Conservation (phyloP, 2,797 vertebrate genomes). For the Australoheros facetus region DNA sequence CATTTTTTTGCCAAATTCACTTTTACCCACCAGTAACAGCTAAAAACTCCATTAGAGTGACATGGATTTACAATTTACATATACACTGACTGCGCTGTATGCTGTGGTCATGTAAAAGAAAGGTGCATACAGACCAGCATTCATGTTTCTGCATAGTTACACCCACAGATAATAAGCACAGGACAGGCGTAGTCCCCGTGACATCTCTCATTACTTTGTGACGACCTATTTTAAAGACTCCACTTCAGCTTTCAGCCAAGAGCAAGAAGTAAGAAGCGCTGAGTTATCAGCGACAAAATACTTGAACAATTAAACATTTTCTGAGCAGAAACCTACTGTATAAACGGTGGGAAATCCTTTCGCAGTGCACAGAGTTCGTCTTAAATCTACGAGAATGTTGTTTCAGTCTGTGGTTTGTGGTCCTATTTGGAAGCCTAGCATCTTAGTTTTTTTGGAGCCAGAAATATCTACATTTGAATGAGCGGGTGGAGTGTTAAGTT, state of each 20-base stretch:
- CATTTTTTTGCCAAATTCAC: no score
- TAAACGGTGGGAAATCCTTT: not conserved
- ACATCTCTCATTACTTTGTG: fast-evolving
- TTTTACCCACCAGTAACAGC: not conserved
- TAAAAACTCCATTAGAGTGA: no score
- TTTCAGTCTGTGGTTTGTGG: not conserved
- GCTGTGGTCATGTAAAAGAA: not conserved
- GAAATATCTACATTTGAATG: not conserved
- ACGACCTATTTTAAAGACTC: not conserved
- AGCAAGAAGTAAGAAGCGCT: not conserved
- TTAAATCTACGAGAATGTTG: not conserved
- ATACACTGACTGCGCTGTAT: not conserved
- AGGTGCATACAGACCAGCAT: not conserved
- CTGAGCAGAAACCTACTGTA: not conserved
- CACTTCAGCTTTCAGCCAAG: no score
- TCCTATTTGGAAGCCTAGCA: not conserved
- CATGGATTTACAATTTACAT: not conserved
- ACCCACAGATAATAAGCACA: not conserved
- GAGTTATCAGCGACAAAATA: not conserved
- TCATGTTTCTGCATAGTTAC: not conserved
- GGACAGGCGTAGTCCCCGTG: not conserved
- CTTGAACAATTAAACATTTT: not conserved
- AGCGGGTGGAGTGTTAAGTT: not conserved
- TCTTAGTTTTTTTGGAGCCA: not conserved
- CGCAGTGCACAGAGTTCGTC: not conserved